These are phyloP conservation scores for Cephus cinctus DNA, from an alignment of 1,140 invertebrate species.

Conservation along the genomic window DNA sequence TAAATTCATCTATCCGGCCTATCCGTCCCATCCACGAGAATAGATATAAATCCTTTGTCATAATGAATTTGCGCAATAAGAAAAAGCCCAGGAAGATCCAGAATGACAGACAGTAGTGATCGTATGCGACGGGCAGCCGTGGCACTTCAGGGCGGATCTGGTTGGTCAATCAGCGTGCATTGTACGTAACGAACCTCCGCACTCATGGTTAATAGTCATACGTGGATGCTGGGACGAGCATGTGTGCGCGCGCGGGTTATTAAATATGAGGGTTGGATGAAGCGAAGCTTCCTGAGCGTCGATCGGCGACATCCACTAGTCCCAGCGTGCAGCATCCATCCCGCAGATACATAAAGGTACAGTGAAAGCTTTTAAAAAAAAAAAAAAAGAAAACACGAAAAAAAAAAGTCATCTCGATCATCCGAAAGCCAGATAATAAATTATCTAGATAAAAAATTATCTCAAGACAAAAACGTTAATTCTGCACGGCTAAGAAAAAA, in stretches of 20 bases:
- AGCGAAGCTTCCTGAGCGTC: neutral
- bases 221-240: constrained; percentile 22
- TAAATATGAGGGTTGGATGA: constrained; percentile 30
- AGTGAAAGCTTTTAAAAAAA: neutral
- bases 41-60: too few relatives aligned
- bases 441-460: too few relatives aligned
- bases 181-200: constrained; percentile 44
- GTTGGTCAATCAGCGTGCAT: constrained; percentile 46
- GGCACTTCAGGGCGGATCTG: constrained; percentile 38
- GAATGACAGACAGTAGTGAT: constrained; percentile 14
- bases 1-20: too few relatives aligned
- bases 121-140: constrained; percentile 32
- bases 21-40: neutral
- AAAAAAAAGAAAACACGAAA: neutral
- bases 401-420: too few relatives aligned
- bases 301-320: neutral
- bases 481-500: too few relatives aligned
- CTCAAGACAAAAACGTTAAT: too few relatives aligned
- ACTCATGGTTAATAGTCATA: constrained; percentile 37
- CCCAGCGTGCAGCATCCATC: neutral
- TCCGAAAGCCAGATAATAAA: too few relatives aligned
- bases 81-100: too few relatives aligned
- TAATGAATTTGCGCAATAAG: too few relatives aligned
- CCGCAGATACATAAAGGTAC: neutral
- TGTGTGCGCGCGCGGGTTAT: constrained; percentile 29